These are phyloP conservation scores for Datnioides undecimradiatus DNA, from an alignment of 2,113 vertebrate species.

Conservation along the genomic window DNA sequence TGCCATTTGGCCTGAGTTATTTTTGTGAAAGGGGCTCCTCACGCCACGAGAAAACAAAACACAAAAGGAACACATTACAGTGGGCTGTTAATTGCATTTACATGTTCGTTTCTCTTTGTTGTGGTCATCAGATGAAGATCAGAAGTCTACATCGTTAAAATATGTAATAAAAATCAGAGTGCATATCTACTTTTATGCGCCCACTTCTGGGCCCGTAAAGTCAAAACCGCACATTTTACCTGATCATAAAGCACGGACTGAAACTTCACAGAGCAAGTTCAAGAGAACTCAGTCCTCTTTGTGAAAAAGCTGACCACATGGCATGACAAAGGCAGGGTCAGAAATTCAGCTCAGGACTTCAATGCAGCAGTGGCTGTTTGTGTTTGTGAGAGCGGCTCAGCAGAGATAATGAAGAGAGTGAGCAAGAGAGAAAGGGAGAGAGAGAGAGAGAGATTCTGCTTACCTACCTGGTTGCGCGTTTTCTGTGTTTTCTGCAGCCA, in stretches of 20 bases:
- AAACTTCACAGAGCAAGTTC: slow-evolving; percentile 59
- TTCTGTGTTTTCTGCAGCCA: slow-evolving; percentile 96
- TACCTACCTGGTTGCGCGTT: slow-evolving; percentile 96
- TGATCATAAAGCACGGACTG: slow-evolving; percentile 66
- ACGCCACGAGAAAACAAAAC: slow-evolving; percentile 65
- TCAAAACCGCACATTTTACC: slow-evolving; percentile 75
- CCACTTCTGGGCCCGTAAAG: slow-evolving; percentile 65
- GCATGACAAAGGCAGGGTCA: slow-evolving; percentile 53
- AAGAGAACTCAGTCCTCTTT: slow-evolving; percentile 39
- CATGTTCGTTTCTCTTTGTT: slow-evolving; percentile 75
- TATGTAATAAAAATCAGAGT: slow-evolving; percentile 72
- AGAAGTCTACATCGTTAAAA: slow-evolving; percentile 70
- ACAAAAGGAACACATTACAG: slow-evolving; percentile 72
- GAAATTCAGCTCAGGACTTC: slow-evolving; percentile 50
- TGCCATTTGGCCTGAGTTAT: slow-evolving; percentile 73
- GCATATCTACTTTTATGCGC: slow-evolving; percentile 54
- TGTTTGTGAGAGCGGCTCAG: background rate
- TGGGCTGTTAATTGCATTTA: slow-evolving; percentile 71
- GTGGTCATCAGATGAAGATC: slow-evolving; percentile 74
- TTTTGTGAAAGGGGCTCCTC: slow-evolving; percentile 53
- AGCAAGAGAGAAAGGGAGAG: background rate
- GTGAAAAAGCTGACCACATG: slow-evolving; percentile 64
- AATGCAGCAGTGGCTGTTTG: slow-evolving; percentile 10
- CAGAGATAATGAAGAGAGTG: slow-evolving; percentile 1
- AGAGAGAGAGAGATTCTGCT: slow-evolving; percentile 65